These are phyloP conservation scores for Tragelaphus oryx DNA, from an alignment of 2,797 vertebrate genomes.

Conservation along the genomic window DNA sequence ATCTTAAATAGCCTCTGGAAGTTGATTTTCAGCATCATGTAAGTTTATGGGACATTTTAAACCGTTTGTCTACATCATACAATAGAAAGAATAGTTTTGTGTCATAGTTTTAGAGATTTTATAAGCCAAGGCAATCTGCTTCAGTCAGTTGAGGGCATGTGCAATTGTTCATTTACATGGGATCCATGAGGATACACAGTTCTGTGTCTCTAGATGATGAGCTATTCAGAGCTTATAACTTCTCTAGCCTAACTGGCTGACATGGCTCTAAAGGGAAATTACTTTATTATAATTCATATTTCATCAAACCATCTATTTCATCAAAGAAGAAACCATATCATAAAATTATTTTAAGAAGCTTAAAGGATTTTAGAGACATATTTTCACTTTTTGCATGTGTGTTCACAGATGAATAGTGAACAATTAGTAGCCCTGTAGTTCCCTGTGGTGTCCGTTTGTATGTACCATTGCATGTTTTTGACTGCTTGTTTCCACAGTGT, in stretches of 20 bases:
- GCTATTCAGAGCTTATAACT: background rate
- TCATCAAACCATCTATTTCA: background rate
- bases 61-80: background rate
- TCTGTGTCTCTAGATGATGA: background rate
- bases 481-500: background rate
- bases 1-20: constrained; percentile 1
- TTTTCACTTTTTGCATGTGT: background rate
- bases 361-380: background rate
- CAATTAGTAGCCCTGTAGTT: background rate
- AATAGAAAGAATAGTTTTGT: background rate
- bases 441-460: background rate
- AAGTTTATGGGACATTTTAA: background rate
- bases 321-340: background rate
- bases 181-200: background rate
- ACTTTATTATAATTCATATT: background rate
- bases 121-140: background rate
- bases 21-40: background rate
- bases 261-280: background rate
- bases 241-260: background rate
- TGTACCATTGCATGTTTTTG: constrained; percentile 35
- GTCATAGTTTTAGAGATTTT: background rate
- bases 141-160: background rate
- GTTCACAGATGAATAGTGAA: background rate
- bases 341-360: background rate
- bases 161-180: background rate